phyloP scores from a whole-genome alignment of 2,888 invertebrate species.

The Lasioglossum villosulum region DNA sequence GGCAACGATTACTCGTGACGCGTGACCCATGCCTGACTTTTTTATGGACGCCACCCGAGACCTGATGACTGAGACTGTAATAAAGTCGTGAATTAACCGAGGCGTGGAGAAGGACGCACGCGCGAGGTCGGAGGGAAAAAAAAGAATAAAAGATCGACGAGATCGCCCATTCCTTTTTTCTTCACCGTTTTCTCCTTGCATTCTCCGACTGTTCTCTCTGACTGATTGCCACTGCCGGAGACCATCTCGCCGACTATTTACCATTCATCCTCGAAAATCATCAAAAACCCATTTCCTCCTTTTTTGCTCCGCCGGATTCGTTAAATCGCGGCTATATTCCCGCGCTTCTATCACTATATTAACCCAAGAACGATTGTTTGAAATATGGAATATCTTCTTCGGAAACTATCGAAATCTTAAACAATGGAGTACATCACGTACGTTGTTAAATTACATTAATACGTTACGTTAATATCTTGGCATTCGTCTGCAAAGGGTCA shows the following conservation, averaged over 20 bases:
- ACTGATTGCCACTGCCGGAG: slow-evolving; percentile 1
- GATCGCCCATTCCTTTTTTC: neutral
- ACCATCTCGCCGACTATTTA: neutral
- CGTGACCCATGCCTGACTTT: slow-evolving; percentile 6
- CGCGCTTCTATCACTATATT: neutral
- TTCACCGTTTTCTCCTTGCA: slow-evolving; percentile 1
- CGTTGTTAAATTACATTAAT: neutral
- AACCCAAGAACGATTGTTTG: neutral
- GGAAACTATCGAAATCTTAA: neutral
- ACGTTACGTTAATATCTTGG: no score
- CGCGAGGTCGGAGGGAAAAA: neutral
- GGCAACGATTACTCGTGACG: slow-evolving; percentile 32
- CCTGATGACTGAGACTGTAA: neutral
- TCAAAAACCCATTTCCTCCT: neutral
- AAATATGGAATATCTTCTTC: neutral
- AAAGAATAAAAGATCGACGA: neutral
- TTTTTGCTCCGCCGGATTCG: neutral
- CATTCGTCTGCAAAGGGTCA: no score
- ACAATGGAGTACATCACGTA: no score
- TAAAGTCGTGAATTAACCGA: slow-evolving; percentile 27
- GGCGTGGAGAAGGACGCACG: slow-evolving; percentile 26
- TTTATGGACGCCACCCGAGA: neutral
- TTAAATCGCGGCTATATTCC: neutral
- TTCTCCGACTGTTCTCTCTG: neutral
- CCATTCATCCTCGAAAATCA: slow-evolving; percentile 6